phyloP scores from a whole-genome alignment of 2,797 vertebrate species.

The Lagocephalus sceleratus region DNA sequence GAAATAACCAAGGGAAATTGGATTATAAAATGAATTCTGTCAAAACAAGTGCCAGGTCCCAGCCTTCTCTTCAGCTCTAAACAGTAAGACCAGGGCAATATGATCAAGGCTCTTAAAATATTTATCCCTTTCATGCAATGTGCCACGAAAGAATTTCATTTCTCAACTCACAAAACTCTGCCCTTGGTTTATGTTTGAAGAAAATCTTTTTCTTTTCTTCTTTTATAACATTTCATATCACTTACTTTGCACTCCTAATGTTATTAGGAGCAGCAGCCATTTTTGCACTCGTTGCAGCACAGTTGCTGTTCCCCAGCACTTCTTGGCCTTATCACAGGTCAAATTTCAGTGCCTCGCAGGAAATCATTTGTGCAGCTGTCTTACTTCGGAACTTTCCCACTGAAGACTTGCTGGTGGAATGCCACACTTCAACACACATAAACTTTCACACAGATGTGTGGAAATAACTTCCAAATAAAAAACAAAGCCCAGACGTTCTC shows the following conservation, averaged over 20 bases:
- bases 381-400: neutral
- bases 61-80: neutral
- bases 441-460: neutral
- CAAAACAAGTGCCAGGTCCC: neutral
- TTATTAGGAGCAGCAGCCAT: conserved; percentile 14
- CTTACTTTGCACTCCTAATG: conserved; percentile 12
- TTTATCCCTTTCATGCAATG: conserved; percentile 24
- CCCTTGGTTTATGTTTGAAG: conserved; percentile 24
- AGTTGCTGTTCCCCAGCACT: neutral
- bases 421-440: neutral
- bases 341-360: neutral
- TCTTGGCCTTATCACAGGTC: conserved; percentile 7
- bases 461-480: conserved; percentile 4
- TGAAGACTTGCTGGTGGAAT: neutral
- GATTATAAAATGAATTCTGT: conserved; percentile 6
- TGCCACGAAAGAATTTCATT: conserved; percentile 16
- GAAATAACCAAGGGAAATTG: neutral
- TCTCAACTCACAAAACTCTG: conserved; percentile 17
- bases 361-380: conserved; percentile 3
- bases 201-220: conserved; percentile 15
- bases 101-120: conserved; percentile 25
- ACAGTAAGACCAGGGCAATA: conserved; percentile 14
- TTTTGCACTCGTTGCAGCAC: conserved; percentile 2
- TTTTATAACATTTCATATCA: conserved; percentile 33
- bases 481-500: conserved; percentile 13